phyloP scores from a whole-genome alignment of 1,140 invertebrate species.

The Elysia chlorotica region DNA sequence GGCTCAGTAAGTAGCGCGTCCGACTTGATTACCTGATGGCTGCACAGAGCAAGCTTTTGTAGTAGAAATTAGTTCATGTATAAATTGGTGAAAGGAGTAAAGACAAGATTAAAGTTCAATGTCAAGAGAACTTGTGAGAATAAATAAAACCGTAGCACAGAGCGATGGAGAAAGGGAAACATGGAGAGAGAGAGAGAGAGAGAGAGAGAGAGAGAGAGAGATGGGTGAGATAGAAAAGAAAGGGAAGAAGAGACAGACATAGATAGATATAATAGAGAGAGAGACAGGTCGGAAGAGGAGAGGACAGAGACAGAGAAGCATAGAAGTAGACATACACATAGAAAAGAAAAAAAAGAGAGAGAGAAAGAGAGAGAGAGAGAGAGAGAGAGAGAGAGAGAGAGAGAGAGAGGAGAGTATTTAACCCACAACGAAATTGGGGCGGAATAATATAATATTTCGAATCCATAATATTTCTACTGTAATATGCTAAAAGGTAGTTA shows the following conservation, averaged over 20 bases:
- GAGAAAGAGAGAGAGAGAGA: constrained; percentile 11
- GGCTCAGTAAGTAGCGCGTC: background rate
- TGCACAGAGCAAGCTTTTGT: background rate
- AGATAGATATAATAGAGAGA: background rate
- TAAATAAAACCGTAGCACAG: background rate
- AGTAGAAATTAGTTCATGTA: too few species aligned
- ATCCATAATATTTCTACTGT: background rate
- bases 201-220: background rate
- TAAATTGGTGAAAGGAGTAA: background rate
- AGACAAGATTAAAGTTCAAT: constrained; percentile 17
- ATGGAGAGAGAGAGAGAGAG: background rate
- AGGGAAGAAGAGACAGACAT: background rate
- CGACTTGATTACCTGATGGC: background rate
- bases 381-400: constrained; percentile 8
- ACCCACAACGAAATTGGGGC: background rate
- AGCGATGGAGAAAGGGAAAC: background rate
- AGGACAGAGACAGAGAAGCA: background rate
- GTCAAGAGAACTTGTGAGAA: constrained; percentile 19
- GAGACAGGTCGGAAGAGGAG: background rate
- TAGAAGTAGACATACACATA: background rate
- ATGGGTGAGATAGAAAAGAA: background rate
- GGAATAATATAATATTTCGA: background rate
- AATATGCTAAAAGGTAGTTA: background rate
- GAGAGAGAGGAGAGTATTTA: background rate
- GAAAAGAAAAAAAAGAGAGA: constrained; percentile 4